Base-by-base conservation (phyloP, 2,113 vertebrate genomes). In the Alosa alosa region DNA sequence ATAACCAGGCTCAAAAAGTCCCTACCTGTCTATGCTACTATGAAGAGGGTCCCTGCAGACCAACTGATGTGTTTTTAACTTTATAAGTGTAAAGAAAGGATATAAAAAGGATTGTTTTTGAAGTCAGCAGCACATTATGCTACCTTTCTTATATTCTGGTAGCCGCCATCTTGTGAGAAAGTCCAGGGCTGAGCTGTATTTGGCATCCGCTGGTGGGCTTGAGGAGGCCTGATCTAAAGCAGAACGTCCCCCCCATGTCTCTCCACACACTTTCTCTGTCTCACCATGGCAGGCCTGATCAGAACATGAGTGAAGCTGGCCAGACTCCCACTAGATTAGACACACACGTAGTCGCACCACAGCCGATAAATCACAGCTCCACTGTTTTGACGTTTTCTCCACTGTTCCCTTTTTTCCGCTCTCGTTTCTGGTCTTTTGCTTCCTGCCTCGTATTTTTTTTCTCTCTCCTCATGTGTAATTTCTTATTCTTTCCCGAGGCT, bases 201-300 rank as follows among this genome's bases (percentile, higher is more conserved):
- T 90, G 84, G 50, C 84, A 87, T 68, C 17, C 52, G 50, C 50
- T 82, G 83, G 31, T 0, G 82, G 85, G 84, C 41, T 78, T 78
- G 68, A 11, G 64, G 82, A 68, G 11, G 82, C 47, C 87, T 90
- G 88, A 93, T 94, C 86, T 91, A 88, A 92, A 93, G 87, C 92
- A 93, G 90, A 93, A 88, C 64, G 13, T 22, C 20, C 25, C n/a
- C 64, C 13, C 87, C 87, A 83, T 83, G 86, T 91, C 89, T 90
- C 88, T 93, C 90, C 87, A 82, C 81, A 88, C 86, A 84, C 87
- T 86, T 85, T 72, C 41, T 9, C 10, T 72, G 64, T 91, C 86
- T 88, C 89, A 90, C 90, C 91, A 86, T 90, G 90, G 89, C 88
- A 60, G 86, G 88, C 90, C 92, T 90, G 92, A 85, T 93, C 92